Conservation (phyloP, 2,797 vertebrate species). For the Pseudochromis fuscus region DNA sequence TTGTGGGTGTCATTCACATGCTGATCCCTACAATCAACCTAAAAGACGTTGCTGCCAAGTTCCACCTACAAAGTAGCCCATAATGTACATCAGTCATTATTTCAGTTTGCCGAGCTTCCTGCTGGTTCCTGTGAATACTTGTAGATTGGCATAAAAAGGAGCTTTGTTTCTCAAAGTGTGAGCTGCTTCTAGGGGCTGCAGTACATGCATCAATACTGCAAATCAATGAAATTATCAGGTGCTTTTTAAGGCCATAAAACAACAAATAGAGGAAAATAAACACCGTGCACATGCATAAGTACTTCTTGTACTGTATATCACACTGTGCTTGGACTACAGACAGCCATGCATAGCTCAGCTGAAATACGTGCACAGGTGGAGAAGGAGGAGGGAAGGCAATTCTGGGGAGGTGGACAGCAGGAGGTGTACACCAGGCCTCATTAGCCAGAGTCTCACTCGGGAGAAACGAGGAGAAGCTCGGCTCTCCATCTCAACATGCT, state of each 20-base stretch:
- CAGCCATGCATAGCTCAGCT: constrained; percentile 63
- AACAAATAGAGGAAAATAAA: not conserved
- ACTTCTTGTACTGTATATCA: not conserved
- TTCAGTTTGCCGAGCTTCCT: constrained; percentile 18
- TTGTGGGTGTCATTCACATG: constrained; percentile 44
- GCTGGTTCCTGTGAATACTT: constrained; percentile 17
- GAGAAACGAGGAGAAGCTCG: constrained; percentile 32
- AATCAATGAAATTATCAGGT: too few relatives aligned
- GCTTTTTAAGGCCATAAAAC: too few relatives aligned
- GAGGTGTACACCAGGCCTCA: constrained; percentile 71
- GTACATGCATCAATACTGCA: constrained; percentile 11
- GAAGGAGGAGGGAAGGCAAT: constrained; percentile 32
- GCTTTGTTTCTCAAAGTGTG: constrained; percentile 1
- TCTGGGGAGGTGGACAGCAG: constrained; percentile 67
- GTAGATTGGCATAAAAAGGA: constrained; percentile 25
- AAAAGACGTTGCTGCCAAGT: constrained; percentile 19
- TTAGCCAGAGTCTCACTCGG: constrained; percentile 66
- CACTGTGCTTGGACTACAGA: constrained; percentile 14
- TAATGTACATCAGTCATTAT: constrained; percentile 33
- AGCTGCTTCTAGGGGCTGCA: not conserved
- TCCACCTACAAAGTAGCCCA: constrained; percentile 14
- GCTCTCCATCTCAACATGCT: constrained; percentile 65
- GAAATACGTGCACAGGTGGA: constrained; percentile 60
- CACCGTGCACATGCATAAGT: not conserved
- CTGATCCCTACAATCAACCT: constrained; percentile 44